Evolutionary conservation across 2,888 invertebrate species (phyloP).

Genomic region (Monochamus alternatus): DNA sequence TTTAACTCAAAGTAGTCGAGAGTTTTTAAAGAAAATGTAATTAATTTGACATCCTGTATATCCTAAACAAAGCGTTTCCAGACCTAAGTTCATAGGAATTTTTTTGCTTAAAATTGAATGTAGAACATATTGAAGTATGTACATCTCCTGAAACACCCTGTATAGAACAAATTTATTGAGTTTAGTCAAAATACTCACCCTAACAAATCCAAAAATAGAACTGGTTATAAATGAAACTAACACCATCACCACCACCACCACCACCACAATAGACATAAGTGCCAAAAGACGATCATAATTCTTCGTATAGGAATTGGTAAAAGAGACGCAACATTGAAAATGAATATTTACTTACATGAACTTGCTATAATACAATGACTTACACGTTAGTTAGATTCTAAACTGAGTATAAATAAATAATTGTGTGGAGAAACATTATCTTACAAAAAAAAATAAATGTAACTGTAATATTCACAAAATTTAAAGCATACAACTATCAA

Average conservation of each 20-base stretch:
- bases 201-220: too few relatives aligned
- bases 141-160: too few relatives aligned
- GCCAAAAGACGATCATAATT: neutral
- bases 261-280: neutral
- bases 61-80: too few relatives aligned
- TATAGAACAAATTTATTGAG: too few relatives aligned
- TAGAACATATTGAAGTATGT: too few relatives aligned
- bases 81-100: too few relatives aligned
- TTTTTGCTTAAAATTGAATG: too few relatives aligned
- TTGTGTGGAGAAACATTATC: constrained; percentile 42
- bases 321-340: constrained; percentile 41
- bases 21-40: too few relatives aligned
- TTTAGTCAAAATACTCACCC: too few relatives aligned
- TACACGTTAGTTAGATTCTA: constrained; percentile 33
- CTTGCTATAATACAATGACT: constrained; percentile 59
- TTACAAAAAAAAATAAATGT: constrained; percentile 54
- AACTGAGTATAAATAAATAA: constrained; percentile 38
- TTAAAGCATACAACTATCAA: constrained; percentile 38
- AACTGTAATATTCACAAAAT: constrained; percentile 44
- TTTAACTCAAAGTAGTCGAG: too few relatives aligned
- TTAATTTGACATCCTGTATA: too few relatives aligned
- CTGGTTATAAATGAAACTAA: too few relatives aligned
- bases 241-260: neutral
- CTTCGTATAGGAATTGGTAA: neutral
- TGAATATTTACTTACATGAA: constrained; percentile 61